Evolutionary conservation across 2,113 vertebrate species (phyloP).

Genomic region (Montifringilla adamsi): DNA sequence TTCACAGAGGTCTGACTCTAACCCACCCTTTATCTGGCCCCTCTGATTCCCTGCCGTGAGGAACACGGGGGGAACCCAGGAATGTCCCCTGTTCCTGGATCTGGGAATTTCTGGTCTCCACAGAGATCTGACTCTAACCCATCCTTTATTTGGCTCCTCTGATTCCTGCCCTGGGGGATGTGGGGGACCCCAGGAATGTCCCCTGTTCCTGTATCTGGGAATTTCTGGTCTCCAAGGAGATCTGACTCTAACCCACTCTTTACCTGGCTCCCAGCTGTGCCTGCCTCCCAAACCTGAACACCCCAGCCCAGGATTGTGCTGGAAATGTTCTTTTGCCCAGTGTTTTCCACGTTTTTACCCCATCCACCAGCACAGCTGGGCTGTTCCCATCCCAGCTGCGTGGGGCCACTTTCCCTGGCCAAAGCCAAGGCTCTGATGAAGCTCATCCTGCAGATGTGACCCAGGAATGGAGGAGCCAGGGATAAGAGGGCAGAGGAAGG

Average conservation of each 20-base stretch:
- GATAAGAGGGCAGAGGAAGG: background rate
- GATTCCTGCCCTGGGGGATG: background rate
- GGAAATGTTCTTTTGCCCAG: background rate
- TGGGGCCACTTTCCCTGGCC: background rate
- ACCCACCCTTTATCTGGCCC: background rate
- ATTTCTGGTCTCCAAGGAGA: background rate
- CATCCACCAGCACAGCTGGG: background rate
- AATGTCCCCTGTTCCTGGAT: background rate
- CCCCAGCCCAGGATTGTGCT: background rate
- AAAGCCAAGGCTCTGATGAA: background rate
- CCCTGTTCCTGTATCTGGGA: background rate
- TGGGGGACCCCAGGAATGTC: background rate
- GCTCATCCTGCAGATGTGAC: background rate
- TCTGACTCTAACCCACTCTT: background rate
- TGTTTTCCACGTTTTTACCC: background rate
- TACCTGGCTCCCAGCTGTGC: background rate
- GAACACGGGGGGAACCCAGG: background rate
- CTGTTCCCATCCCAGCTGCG: background rate
- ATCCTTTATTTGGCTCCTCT: too few relatives aligned
- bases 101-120: background rate
- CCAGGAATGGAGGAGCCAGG: background rate
- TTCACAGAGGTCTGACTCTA: too few relatives aligned
- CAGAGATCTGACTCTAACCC: background rate
- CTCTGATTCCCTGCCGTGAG: background rate
- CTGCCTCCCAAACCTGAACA: background rate